Evolutionary conservation across 2,113 vertebrate species (phyloP), one percentile per base, ranked within the genome.

Genomic region (Ursus arctos): DNA sequence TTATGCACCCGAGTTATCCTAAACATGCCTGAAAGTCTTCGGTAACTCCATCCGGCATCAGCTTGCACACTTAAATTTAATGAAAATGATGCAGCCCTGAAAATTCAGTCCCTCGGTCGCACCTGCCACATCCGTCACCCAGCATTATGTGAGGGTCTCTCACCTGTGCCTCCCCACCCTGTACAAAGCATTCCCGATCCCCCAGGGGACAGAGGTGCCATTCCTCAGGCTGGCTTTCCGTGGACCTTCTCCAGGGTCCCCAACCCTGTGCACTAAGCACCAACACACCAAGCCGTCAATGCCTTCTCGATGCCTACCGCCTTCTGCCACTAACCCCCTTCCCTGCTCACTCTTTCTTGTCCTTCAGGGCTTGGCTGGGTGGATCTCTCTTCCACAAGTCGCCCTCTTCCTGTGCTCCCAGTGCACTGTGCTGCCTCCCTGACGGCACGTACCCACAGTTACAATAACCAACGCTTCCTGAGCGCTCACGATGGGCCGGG

Each of bases 131-230:
- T 7, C 33, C 24, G 5, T 57, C 21, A 13, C 36, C n/a, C 33
- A 2, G 19, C 0, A 0, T 21, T 9, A 40, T 0, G 3, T 4
- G 13, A 19, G 7, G 69, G 16, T n/a, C 59, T 69, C 71, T 82
- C 18, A 51, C 28, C 22, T 9, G 10, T 15, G 28, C n/a, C 19
- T n/a, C 21, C 36, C 55, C 18, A 15, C 47, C 72, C 9, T 3
- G 1, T 15, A 28, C 31, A 21, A 77, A 43, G 18, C 14, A 14
- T 67, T 14, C n/a, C 71, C 0, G 5, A 5, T 28, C 3, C 16
- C 57, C 9, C 15, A 49, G 51, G 18, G 33, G 33, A 59, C 84
- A 65, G 63, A 59, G 74, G 15, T 0, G 0, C 6, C 26, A 0
- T 1, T 85, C 63, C 61, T 47, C 43, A 67, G 72, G 19, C 7